Evolutionary conservation across 2,888 invertebrate species (phyloP).

Genomic region (Agriopis aurantiaria): DNA sequence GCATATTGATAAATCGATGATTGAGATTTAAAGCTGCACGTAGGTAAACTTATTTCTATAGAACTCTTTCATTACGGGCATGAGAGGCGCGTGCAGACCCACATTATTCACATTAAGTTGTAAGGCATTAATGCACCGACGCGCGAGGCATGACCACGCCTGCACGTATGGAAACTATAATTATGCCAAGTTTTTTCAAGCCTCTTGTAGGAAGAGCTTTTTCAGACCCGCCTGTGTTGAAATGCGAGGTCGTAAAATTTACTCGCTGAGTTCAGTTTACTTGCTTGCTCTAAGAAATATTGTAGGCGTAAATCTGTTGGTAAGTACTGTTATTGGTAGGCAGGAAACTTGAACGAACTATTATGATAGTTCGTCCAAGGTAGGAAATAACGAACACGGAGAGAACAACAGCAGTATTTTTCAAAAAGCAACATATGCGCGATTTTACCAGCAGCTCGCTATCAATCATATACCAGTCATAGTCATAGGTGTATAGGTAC

Average conservation of each 20-base stretch:
- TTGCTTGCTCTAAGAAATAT: slow-evolving; percentile 18
- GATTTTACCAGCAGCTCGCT: no score
- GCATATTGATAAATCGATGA: no score
- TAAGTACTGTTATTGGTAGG: no score
- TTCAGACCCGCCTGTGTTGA: slow-evolving; percentile 50
- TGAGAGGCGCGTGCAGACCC: slow-evolving; percentile 70
- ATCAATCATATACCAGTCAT: no score
- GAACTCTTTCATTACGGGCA: slow-evolving; percentile 54
- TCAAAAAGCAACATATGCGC: no score
- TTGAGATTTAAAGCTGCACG: no score
- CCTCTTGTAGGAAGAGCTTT: slow-evolving; percentile 44
- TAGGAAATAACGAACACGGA: not conserved
- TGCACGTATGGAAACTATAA: slow-evolving; percentile 59
- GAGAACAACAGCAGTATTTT: not conserved
- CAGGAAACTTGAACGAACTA: no score
- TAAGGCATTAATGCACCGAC: slow-evolving; percentile 78
- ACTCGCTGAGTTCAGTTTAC: slow-evolving; percentile 41
- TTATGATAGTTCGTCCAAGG: no score
- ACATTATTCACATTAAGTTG: slow-evolving; percentile 81
- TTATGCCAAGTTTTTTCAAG: slow-evolving; percentile 52
- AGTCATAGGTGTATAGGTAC: no score
- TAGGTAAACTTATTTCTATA: not conserved
- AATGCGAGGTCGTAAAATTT: slow-evolving; percentile 63
- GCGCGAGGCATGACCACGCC: slow-evolving; percentile 69
- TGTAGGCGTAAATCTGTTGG: slow-evolving; percentile 2